These are phyloP conservation scores for Bombycilla garrulus DNA, from an alignment of 2,113 vertebrate genomes.

Conservation along the genomic window DNA sequence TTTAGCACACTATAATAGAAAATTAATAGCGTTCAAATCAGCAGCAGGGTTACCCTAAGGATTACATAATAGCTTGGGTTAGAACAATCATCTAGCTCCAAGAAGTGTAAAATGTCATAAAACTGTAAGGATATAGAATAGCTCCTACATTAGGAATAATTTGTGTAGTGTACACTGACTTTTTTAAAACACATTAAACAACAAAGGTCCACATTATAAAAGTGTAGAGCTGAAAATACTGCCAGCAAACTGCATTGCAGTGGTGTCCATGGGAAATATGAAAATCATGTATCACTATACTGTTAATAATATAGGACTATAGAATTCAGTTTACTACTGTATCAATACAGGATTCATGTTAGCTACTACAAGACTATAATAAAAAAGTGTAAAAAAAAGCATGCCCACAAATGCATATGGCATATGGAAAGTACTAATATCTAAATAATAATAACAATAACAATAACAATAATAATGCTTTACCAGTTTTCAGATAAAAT, in stretches of 20 bases:
- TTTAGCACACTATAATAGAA: constrained; percentile 93
- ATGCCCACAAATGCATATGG: neutral
- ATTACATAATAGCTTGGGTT: constrained; percentile 88
- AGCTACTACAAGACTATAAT: neutral
- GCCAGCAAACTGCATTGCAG: constrained; percentile 56
- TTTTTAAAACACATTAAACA: constrained; percentile 21
- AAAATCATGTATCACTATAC: constrained; percentile 26
- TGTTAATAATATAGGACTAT: neutral
- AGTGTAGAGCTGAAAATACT: constrained; percentile 13
- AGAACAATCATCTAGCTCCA: constrained; percentile 83
- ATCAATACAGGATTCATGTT: neutral
- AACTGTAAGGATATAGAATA: constrained; percentile 51
- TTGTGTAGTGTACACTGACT: constrained; percentile 48
- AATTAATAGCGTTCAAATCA: constrained; percentile 96
- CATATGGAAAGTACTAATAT: neutral
- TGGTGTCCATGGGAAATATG: neutral
- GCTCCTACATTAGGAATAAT: constrained; percentile 45
- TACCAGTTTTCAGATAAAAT: neutral
- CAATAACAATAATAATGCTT: neutral
- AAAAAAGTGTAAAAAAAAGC: neutral
- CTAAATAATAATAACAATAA: neutral
- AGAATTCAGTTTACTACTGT: neutral
- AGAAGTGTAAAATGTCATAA: constrained; percentile 81
- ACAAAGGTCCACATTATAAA: constrained; percentile 35
- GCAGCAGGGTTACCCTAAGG: constrained; percentile 86